Conservation (phyloP, 2,113 vertebrate genomes). For the Todiramphus chloris region DNA sequence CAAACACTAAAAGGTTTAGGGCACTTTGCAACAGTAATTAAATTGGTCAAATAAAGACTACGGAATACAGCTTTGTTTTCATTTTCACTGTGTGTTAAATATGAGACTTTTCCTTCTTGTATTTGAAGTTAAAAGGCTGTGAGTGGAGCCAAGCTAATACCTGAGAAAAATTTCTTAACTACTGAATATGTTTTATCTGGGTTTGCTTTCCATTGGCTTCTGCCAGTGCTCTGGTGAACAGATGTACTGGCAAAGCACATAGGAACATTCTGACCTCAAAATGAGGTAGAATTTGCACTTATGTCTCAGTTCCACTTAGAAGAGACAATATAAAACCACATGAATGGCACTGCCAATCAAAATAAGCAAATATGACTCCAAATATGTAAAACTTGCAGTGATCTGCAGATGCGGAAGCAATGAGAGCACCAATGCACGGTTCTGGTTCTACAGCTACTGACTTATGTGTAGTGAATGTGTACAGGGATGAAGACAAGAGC, state of each 20-base stretch:
- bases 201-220: neutral
- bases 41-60: neutral
- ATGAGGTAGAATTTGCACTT: neutral
- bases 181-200: neutral
- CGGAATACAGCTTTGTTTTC: constrained; percentile 1
- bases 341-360: neutral
- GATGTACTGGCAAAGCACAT: neutral
- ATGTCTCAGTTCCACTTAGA: neutral
- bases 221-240: neutral
- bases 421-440: accelerated
- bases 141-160: neutral
- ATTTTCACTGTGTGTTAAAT: neutral
- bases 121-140: neutral
- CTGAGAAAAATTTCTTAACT: neutral
- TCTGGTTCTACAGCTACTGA: neutral
- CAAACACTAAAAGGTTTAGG: neutral
- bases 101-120: neutral
- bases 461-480: neutral
- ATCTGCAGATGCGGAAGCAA: neutral
- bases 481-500: neutral
- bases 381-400: neutral
- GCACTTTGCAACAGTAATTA: neutral
- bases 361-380: neutral
- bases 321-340: neutral
- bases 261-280: neutral